Conservation (phyloP, 2,888 invertebrate species). For the Chrysolina haemoptera region DNA sequence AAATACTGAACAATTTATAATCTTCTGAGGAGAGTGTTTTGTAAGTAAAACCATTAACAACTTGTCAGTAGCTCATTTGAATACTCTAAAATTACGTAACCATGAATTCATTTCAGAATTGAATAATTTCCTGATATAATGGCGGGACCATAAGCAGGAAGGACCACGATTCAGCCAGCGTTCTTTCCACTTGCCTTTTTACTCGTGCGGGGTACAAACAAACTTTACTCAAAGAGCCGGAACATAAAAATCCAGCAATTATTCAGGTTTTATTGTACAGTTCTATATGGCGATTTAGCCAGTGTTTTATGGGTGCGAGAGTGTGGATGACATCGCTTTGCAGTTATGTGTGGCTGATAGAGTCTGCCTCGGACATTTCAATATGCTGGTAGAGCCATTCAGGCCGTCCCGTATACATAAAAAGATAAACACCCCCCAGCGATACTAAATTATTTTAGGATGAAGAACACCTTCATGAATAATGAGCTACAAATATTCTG, state of each 20-base stretch:
- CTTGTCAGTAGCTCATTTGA: too few relatives aligned
- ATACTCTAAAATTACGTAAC: too few relatives aligned
- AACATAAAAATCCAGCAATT: slow-evolving; percentile 47
- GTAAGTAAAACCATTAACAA: too few relatives aligned
- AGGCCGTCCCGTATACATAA: slow-evolving; percentile 53
- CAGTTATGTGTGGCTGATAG: slow-evolving; percentile 65
- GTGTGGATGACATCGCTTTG: slow-evolving; percentile 65
- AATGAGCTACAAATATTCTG: neutral
- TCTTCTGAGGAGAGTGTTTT: too few relatives aligned
- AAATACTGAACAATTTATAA: too few relatives aligned
- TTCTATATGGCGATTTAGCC: slow-evolving; percentile 59
- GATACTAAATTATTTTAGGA: slow-evolving; percentile 31
- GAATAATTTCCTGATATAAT: too few relatives aligned
- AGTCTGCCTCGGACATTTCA: slow-evolving; percentile 67
- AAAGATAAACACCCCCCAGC: slow-evolving; percentile 53
- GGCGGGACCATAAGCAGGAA: neutral
- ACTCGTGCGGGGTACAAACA: neutral
- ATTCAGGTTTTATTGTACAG: slow-evolving; percentile 56
- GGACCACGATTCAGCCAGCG: neutral
- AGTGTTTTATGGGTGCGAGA: slow-evolving; percentile 65
- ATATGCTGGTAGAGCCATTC: slow-evolving; percentile 59
- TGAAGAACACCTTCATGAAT: neutral
- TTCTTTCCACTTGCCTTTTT: neutral
- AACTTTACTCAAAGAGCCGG: slow-evolving; percentile 30
- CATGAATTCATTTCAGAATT: neutral